Conservation (phyloP, 2,113 vertebrate genomes). For the Proterorhinus semilunaris region DNA sequence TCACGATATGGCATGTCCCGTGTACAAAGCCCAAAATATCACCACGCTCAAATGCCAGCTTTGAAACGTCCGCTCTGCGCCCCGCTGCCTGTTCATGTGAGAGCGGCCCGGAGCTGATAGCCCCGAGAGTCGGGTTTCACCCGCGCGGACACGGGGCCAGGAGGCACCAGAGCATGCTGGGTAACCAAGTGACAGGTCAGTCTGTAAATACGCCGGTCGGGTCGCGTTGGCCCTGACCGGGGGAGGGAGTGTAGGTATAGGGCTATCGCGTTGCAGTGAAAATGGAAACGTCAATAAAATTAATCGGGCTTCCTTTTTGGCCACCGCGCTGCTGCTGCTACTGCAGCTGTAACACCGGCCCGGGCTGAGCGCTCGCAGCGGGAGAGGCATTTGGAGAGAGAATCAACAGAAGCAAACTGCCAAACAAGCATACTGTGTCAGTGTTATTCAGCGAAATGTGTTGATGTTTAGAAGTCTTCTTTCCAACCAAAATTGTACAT, state of each 20-base stretch:
- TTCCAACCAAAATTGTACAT: too few species aligned
- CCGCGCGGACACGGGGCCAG: slow-evolving; percentile 83
- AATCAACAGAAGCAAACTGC: slow-evolving; percentile 68
- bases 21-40: background rate
- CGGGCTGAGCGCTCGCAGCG: slow-evolving; percentile 73
- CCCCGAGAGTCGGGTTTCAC: slow-evolving; percentile 85
- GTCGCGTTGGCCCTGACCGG: slow-evolving; percentile 88
- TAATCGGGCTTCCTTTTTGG: slow-evolving; percentile 96
- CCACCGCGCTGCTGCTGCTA: slow-evolving; percentile 64
- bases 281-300: slow-evolving; percentile 99
- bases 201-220: slow-evolving; percentile 91
- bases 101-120: slow-evolving; percentile 58
- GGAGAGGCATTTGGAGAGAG: slow-evolving; percentile 68
- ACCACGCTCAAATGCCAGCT: background rate
- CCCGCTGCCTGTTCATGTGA: slow-evolving; percentile 52
- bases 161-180: slow-evolving; percentile 87
- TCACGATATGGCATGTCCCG: background rate
- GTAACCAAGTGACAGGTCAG: slow-evolving; percentile 98
- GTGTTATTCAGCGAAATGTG: slow-evolving; percentile 64
- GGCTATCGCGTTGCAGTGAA: slow-evolving; percentile 97
- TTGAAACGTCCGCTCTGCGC: background rate
- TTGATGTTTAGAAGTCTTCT: too few species aligned
- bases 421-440: slow-evolving; percentile 54
- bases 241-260: slow-evolving; percentile 47
- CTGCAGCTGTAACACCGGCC: slow-evolving; percentile 66